A percentile compares a stretch with the other conserved stretches of the same genome.
phyloP scores from a whole-genome alignment of 1,140 invertebrate species.

The Nasonia vitripennis region DNA sequence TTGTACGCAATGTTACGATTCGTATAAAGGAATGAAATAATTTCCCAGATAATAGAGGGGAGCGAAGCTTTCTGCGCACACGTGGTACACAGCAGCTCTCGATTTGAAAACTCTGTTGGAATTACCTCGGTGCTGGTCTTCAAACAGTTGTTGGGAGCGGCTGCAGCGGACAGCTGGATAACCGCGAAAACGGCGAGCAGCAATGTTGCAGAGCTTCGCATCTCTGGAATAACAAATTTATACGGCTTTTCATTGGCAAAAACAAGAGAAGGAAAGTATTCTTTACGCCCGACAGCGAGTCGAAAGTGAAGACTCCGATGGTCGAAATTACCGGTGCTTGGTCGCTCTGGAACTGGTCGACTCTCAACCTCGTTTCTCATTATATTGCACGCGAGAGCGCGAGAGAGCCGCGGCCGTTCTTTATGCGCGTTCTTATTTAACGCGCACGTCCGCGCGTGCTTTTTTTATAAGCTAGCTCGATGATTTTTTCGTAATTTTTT shows the following conservation, averaged over 20 bases:
- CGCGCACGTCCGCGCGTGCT: background rate
- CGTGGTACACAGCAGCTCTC: too few relatives aligned
- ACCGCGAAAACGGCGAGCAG: background rate
- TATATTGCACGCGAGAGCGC: background rate
- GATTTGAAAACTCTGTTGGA: background rate
- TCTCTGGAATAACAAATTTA: background rate
- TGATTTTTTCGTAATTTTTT: too few relatives aligned
- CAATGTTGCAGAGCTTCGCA: background rate
- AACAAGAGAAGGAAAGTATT: too few relatives aligned
- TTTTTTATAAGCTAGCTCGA: too few relatives aligned
- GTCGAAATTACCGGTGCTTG: background rate
- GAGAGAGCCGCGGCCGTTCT: background rate
- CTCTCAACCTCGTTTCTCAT: constrained; percentile 47
- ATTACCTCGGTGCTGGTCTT: constrained; percentile 46
- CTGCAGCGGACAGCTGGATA: background rate
- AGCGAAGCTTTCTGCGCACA: too few relatives aligned
- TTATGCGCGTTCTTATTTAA: constrained; percentile 12
- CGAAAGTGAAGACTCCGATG: too few relatives aligned
- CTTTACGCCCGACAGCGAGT: background rate
- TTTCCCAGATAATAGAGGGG: too few relatives aligned
- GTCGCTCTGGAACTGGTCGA: constrained; percentile 22
- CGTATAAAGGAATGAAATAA: too few relatives aligned
- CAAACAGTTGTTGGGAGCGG: constrained; percentile 25
- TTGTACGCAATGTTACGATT: too few relatives aligned
- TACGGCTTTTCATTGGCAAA: too few relatives aligned